Evolutionary conservation across 2,797 vertebrate genomes (phyloP), one percentile per base, ranked within the genome.

Genomic region (Phalloptychus januarius): DNA sequence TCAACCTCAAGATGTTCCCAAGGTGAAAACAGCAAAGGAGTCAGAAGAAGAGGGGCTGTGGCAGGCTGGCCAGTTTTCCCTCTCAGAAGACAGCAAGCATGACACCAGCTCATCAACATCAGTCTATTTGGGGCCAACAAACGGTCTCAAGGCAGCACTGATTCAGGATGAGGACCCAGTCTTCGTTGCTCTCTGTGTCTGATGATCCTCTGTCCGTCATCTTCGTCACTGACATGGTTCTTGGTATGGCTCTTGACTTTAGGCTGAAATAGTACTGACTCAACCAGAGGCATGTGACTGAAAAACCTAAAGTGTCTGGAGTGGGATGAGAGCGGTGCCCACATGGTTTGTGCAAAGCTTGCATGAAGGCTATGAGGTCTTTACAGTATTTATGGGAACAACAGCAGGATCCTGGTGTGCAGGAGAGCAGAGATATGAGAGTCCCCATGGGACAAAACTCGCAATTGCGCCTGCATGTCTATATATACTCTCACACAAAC

Each of bases 111-210:
- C 28, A 12, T 71, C 16, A 23, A 45, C 40, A 1, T 78, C 76
- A 50, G 58, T 79, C 56, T 31, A 65, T 63, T 44, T 48, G 42
- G 44, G 77, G 33, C 70, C 56, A 50, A 71, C 77, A 78, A 70
- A 78, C 77, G 8, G 44, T 42, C 7, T 72, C 70, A 38, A 20
- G 42, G 7, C 40, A 72, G 40, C 44, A 12, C 25, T 65, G 70
- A 23, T 46, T 8, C 33, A 58, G 38, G 50, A 31, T 23, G 38
- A 58, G 52, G 44, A 46, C 45, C 15, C 67, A 70, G 28, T 71
- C 46, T 72, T 45, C 3, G 0, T 38, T n/a, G 16, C n/a, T 36
- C 3, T 72, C 46, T 38, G 13, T 1, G 13, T 31, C 20, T 54
- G 5, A 31, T 42, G 23, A 31, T 4, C 18, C 23, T 7, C 10